Base-by-base conservation (phyloP, 1,140 invertebrate species). In the Drosophila subobscura region DNA sequence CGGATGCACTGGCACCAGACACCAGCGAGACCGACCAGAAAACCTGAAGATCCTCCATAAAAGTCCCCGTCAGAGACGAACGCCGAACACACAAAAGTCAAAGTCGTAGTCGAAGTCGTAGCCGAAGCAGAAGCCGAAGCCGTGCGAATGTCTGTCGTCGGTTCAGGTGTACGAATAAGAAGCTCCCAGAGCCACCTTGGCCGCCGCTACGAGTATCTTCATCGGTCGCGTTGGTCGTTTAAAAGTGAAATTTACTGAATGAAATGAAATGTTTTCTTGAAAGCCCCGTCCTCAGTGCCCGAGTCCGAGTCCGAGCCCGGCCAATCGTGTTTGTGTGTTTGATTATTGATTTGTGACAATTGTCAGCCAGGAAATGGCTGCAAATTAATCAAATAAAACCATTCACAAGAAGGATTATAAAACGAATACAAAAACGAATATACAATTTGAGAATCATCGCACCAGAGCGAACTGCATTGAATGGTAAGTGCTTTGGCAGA, bases 191-290 rank as follows among this genome's bases (percentile, higher is more conserved):
- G 71, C 68, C 59, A 70, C 68, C 33, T 37, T 37, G 33, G 10
- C 33, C 33, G 10, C 1, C 33, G 33, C 33, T 12, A 37, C 33
- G 33, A 37, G 33, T 58, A 54, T 61, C 70, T 72, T 73, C 52
- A 64, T 64, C 59, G 67, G 54, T 45, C 53, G 51, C 73, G 63
- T 44, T 70, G 64, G 59, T 71, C 74, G 77, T 55, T 85, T 89
- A 89, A 89, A 89, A 89, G 84, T 89, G 84, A 89, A 89, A 89
- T 89, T 89, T 84, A 79, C 67, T 89, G 84, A 89, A 88, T 89
- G 83, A 89, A 88, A 79, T 75, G 64, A 83, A 81, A 84, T 83
- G 79, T 73, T 68, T 58, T 63, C 16, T 72, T 51, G 68, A 68
- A 51, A 79, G 73, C 49, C 68, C 12, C 73, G 49, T 64, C 47